Percentiles rank a stretch among this genome's conserved stretches.
These are phyloP conservation scores for Rhinoraja longicauda DNA, from an alignment of 2,797 vertebrate genomes.

Conservation along the genomic window DNA sequence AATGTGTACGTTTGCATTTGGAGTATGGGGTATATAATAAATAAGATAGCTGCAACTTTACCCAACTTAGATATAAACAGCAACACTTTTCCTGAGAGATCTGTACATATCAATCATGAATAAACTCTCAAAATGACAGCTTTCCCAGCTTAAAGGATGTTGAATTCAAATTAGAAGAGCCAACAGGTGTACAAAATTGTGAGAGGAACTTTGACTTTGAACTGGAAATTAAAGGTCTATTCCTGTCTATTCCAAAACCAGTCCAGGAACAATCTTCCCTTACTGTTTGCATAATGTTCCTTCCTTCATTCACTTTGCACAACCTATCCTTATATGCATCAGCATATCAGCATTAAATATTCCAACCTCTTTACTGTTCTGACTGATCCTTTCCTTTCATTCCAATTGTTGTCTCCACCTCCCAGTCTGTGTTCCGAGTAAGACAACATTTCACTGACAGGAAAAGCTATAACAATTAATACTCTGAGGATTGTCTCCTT, in stretches of 20 bases:
- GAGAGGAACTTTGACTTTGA: background rate
- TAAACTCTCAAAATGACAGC: background rate
- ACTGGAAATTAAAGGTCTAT: background rate
- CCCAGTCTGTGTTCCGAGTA: background rate
- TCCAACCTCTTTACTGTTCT: no score
- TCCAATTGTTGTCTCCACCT: no score
- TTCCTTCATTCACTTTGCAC: background rate
- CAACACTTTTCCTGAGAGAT: background rate
- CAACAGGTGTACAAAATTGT: background rate
- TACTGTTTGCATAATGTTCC: background rate
- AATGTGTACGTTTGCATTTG: background rate
- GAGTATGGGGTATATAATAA: background rate
- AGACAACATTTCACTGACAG: background rate
- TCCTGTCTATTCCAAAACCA: background rate
- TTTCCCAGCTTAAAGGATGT: background rate
- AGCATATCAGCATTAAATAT: background rate
- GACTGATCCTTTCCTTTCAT: no score
- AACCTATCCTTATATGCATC: background rate
- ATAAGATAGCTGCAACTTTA: background rate
- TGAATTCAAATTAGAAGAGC: background rate
- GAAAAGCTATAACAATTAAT: background rate
- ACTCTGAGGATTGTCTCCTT: background rate
- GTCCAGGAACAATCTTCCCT: background rate
- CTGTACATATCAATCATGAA: background rate
- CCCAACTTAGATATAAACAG: background rate